Base-by-base conservation (phyloP, 1,140 invertebrate genomes). In the Aphidius ervi region DNA sequence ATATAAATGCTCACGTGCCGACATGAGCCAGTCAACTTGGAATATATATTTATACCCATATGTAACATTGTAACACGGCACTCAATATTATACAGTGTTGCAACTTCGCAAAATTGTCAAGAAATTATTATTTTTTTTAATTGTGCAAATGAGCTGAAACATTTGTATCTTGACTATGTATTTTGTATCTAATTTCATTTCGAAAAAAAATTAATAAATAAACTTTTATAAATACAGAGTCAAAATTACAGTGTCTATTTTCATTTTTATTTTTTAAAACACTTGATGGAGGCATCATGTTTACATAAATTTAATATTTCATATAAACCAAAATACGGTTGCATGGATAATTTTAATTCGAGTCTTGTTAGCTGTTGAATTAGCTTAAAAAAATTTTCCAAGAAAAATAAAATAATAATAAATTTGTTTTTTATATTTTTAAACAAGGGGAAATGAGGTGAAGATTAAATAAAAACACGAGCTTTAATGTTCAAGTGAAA, bases 391-490 rank as follows among this genome's bases (percentile, higher is more conserved):
- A 43, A 43, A 43, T 3, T 8, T 43, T 2, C 3, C 42, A 41
- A 54, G 23, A 42, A 16, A n/a, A 42, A n/a, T 41, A 10, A 40
- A 54, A 41, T 37, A 16, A 54, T 37, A n/a, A 43, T 43, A 43
- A 8, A 48, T 20, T 31, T 31, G 2, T 31, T 31, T 31, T 31
- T 31, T 31, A 31, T 31, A 31, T 31, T 31, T 31, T 31, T 4
- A 31, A 10, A 10, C 47, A 16, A 9, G 37, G 9, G 52, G 42
- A 54, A 54, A 52, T 41, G 52, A 40, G 59, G 54, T 23, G 45
- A 63, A 66, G 66, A 70, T 70, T 70, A 70, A 70, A 70, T 68
- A 69, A 70, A 70, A 70, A 70, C 69, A 70, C 68, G 68, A 60
- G 67, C 60, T 64, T 68, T 67, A 70, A 69, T 64, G 68, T 68